These are phyloP conservation scores for Thymallus thymallus DNA, from an alignment of 2,113 vertebrate genomes.

Conservation along the genomic window DNA sequence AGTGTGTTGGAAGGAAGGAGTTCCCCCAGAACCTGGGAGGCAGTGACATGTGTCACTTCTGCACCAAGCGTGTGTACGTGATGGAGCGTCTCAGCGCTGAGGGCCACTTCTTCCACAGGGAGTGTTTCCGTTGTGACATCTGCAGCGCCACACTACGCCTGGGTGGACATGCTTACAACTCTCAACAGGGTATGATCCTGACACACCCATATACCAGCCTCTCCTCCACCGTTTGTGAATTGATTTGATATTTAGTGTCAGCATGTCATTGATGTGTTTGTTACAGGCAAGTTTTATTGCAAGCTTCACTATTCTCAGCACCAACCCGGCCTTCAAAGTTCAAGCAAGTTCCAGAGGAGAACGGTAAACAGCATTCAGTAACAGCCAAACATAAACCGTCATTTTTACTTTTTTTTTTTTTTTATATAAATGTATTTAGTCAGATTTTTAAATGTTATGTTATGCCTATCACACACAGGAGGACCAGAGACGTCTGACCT, in stretches of 20 bases:
- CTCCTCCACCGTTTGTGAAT: not conserved
- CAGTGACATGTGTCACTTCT: constrained; percentile 91
- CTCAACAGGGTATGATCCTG: constrained; percentile 56
- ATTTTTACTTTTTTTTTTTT: no score
- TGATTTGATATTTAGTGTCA: not conserved
- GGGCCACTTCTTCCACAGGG: constrained; percentile 91
- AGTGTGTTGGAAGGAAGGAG: constrained; percentile 79
- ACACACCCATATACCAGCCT: not conserved
- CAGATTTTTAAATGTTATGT: not conserved
- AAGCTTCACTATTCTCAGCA: constrained; percentile 87
- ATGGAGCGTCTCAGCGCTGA: constrained; percentile 93
- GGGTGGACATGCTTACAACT: constrained; percentile 85
- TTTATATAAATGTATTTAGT: not conserved
- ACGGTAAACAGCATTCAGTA: constrained; percentile 48
- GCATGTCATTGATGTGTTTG: constrained; percentile 29
- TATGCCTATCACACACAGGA: constrained; percentile 33
- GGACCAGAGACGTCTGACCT: constrained; percentile 14
- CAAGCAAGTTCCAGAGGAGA: constrained; percentile 62
- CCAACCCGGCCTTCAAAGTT: constrained; percentile 61
- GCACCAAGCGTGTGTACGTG: constrained; percentile 89
- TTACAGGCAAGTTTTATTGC: constrained; percentile 92
- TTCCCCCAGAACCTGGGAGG: constrained; percentile 81
- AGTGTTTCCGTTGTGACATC: constrained; percentile 90
- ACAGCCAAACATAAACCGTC: not conserved
- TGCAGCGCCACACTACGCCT: constrained; percentile 84